Base-by-base conservation (phyloP, 1,140 invertebrate genomes). In the Delia radicum region DNA sequence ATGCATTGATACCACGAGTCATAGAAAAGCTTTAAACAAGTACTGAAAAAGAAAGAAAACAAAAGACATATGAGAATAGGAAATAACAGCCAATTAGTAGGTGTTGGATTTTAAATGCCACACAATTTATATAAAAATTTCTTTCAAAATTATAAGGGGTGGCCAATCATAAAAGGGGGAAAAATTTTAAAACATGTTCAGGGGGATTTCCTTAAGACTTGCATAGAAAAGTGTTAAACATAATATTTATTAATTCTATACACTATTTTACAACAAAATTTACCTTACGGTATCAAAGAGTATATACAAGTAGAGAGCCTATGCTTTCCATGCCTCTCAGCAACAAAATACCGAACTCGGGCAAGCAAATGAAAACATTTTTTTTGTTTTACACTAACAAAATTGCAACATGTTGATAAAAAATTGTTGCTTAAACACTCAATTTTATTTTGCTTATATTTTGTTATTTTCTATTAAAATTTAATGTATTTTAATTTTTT, bases 51-150 rank as follows among this genome's bases (percentile, higher is more conserved):
- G 5, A 21, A n/a, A 21, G n/a, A 55, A 6, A 55, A 21, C 21
- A 55, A 15, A 55, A 55, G 48, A 15, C 48, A 21, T 55, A 55
- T 55, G 48, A 55, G n/a, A 55, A 21, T 24, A 18, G 21, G 10
- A 55, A 55, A 55, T 55, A 55, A 55, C 48, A 55, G n/a, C 48
- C 48, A 55, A 55, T 55, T 55, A 55, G 48, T 55, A 55, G 48
- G 48, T 55, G 48, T 55, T 55, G 48, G 3, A 55, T 21, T 21
- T 24, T 21, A 21, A 55, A 55, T 55, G 18, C 48, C 48, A 55
- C 48, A 55, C 48, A 55, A 18, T 55, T 24, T 55, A 55, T 5
- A 24, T 55, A 55, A 15, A 42, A 42, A 15, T 10, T 42, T 1
- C 37, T 13, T 42, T 42, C n/a, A n/a, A 5, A 42, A 42, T 5